Conservation (phyloP, 2,797 vertebrate genomes). For the Harpagifer antarcticus region DNA sequence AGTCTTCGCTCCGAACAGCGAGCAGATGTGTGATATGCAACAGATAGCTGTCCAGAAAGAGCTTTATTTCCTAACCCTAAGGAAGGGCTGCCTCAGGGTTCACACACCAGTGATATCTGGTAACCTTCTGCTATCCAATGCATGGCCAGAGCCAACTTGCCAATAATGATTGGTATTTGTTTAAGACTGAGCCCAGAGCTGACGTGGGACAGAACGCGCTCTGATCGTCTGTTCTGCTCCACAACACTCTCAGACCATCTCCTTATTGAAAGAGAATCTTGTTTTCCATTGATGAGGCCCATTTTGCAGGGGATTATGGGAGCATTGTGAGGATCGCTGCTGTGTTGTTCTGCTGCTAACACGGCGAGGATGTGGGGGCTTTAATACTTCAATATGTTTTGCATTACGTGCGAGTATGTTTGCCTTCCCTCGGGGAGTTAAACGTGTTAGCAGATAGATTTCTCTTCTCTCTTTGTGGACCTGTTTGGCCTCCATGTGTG, state of each 20-base stretch:
- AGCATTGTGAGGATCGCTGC: constrained; percentile 42
- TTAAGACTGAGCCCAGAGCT: constrained; percentile 61
- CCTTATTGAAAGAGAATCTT: constrained; percentile 38
- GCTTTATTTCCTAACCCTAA: constrained; percentile 20
- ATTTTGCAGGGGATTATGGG: constrained; percentile 36
- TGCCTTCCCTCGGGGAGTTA: constrained; percentile 49
- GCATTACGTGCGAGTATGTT: constrained; percentile 65
- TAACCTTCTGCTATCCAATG: constrained; percentile 72
- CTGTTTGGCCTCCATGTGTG: constrained; percentile 27
- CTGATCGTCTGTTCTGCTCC: constrained; percentile 19
- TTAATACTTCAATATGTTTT: constrained; percentile 62
- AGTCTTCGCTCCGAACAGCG: constrained; percentile 2
- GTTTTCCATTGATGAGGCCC: constrained; percentile 50
- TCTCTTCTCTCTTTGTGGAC: constrained; percentile 41
- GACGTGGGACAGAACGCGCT: constrained; percentile 37
- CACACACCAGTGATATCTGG: constrained; percentile 68
- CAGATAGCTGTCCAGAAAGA: constrained; percentile 24
- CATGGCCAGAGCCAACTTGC: constrained; percentile 81
- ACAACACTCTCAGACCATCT: constrained; percentile 38
- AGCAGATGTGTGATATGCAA: constrained; percentile 31
- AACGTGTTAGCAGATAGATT: constrained; percentile 41
- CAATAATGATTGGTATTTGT: constrained; percentile 83
- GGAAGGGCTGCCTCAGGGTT: constrained; percentile 56
- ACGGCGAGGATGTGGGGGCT: constrained; percentile 40
- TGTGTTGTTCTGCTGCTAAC: constrained; percentile 47